Percentiles rank a stretch among this genome's conserved stretches.
These are phyloP conservation scores for Sprattus sprattus DNA, from an alignment of 2,113 vertebrate species.

Conservation along the genomic window DNA sequence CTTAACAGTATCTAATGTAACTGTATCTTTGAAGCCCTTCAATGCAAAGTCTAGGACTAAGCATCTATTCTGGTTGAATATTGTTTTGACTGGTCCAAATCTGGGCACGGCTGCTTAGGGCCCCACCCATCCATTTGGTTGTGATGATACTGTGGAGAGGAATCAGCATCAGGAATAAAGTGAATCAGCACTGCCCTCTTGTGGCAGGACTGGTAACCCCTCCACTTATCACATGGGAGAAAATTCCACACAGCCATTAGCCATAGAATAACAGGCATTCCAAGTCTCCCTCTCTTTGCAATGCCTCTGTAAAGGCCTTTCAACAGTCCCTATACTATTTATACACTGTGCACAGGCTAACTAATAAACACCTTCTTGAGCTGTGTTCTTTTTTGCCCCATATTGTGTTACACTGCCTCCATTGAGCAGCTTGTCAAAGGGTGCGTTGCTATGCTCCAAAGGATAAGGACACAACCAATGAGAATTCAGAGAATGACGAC, in stretches of 20 bases:
- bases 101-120: not conserved
- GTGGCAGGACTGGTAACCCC: not conserved
- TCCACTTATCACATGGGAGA: not conserved
- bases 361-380: not conserved
- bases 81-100: not conserved
- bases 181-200: slow-evolving; percentile 6
- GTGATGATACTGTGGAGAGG: not conserved
- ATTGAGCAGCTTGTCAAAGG: not conserved
- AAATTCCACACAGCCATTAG: not conserved
- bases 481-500: not conserved
- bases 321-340: not conserved
- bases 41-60: not conserved
- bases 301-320: not conserved
- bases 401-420: not conserved
- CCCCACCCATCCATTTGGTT: not conserved
- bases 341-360: not conserved
- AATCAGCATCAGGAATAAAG: too few species aligned
- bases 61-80: not conserved
- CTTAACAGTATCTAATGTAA: not conserved
- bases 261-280: not conserved
- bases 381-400: not conserved
- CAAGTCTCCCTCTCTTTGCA: not conserved
- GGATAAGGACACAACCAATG: not conserved
- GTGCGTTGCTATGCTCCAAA: not conserved
- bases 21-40: not conserved